Evolutionary conservation across 2,888 invertebrate species (phyloP).

Genomic region (Melinaea menophilus): DNA sequence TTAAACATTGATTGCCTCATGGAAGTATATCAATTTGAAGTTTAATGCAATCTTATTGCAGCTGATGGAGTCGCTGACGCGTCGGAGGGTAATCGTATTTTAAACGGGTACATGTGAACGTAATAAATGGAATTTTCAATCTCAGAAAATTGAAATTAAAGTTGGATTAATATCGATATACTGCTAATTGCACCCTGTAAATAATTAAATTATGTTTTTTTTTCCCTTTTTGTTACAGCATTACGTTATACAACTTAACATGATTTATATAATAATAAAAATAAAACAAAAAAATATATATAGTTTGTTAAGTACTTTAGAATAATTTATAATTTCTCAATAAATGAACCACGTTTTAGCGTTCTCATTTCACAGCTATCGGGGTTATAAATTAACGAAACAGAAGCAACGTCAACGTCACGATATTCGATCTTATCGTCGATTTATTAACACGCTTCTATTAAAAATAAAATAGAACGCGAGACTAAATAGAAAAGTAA

Average conservation of each 20-base stretch:
- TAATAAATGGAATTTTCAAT: slow-evolving; percentile 35
- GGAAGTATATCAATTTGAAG: slow-evolving; percentile 27
- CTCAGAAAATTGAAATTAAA: slow-evolving; percentile 28
- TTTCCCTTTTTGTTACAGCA: too few species aligned
- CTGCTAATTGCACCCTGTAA: slow-evolving; percentile 8
- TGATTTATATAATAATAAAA: neutral
- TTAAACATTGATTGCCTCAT: slow-evolving; percentile 16
- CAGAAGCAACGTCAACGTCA: slow-evolving; percentile 8
- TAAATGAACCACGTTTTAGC: neutral
- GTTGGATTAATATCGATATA: slow-evolving; percentile 17
- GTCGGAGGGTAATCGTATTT: slow-evolving; percentile 29
- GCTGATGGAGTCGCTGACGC: slow-evolving; percentile 24
- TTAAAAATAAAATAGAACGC: slow-evolving; percentile 20
- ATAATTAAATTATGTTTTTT: neutral
- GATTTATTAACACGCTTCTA: slow-evolving; percentile 20
- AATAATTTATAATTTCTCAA: slow-evolving; percentile 1
- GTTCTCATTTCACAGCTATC: neutral
- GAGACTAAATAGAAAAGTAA: slow-evolving; percentile 8
- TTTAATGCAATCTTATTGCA: slow-evolving; percentile 40
- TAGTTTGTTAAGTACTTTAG: too few species aligned
- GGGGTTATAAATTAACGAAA: slow-evolving; percentile 3
- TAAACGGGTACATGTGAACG: slow-evolving; percentile 33
- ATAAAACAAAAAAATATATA: neutral
- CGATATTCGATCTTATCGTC: slow-evolving; percentile 17
- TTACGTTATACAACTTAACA: neutral